phyloP scores from a whole-genome alignment of 1,140 invertebrate species.

The Tetramorium parvispinum region DNA sequence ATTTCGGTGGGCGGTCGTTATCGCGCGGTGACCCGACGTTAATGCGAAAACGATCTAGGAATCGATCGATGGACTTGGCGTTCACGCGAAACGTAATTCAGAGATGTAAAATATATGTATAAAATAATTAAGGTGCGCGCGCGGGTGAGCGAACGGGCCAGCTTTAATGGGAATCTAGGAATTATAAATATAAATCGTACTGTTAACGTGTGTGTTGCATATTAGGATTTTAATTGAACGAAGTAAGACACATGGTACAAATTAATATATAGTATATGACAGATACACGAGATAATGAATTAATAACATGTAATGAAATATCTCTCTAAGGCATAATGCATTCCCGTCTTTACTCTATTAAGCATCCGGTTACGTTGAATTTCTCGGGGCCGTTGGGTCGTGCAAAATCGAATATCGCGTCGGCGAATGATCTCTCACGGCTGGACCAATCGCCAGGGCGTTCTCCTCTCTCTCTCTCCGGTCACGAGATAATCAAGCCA shows the following conservation, averaged over 20 bases:
- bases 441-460: conserved; percentile 26
- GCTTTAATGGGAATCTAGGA: background rate
- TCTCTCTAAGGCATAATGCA: background rate
- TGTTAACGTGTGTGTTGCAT: too few species aligned
- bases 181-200: too few species aligned
- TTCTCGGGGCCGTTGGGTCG: conserved; percentile 42
- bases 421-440: conserved; percentile 41
- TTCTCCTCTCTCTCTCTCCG: conserved; percentile 6
- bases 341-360: background rate
- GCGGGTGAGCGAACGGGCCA: background rate
- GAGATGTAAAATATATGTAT: background rate
- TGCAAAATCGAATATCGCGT: conserved; percentile 55
- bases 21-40: conserved; percentile 30
- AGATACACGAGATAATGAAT: background rate
- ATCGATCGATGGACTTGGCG: background rate
- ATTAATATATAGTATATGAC: too few species aligned
- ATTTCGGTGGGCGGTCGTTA: conserved; percentile 44
- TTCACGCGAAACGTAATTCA: background rate
- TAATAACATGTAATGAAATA: background rate
- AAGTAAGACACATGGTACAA: too few species aligned
- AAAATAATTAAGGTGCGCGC: background rate
- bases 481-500: conserved; percentile 55
- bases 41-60: conserved; percentile 42
- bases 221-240: too few species aligned
- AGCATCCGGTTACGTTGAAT: conserved; percentile 40